phyloP scores from a whole-genome alignment of 64 coral and sea anemone species.

The Montipora sp. region DNA sequence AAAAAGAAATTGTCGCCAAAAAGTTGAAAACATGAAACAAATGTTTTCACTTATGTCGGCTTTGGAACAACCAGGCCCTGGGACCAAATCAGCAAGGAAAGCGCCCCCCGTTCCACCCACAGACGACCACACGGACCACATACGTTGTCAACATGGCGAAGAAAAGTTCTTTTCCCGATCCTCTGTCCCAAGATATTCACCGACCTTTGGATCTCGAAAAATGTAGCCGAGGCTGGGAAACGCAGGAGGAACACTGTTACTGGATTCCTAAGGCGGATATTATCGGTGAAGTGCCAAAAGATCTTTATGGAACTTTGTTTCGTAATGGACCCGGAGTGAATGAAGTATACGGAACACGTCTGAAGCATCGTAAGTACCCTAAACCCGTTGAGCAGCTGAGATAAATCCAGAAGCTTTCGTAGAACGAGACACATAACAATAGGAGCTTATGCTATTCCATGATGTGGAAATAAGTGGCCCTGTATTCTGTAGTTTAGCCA shows the following conservation, averaged over 20 bases:
- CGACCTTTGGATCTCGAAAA: constrained; percentile 58
- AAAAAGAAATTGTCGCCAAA: too few species aligned
- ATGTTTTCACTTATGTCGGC: too few species aligned
- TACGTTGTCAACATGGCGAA: not conserved
- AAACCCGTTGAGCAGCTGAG: too few species aligned
- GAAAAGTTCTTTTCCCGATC: not conserved
- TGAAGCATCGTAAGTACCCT: constrained; percentile 84
- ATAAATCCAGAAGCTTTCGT: too few species aligned
- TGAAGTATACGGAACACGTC: constrained; percentile 75
- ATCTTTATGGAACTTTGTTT: constrained; percentile 84
- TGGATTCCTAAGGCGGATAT: constrained; percentile 80
- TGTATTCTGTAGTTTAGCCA: too few species aligned
- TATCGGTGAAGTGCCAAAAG: constrained; percentile 79
- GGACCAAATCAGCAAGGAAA: too few species aligned
- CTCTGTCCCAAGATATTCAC: constrained; percentile 16
- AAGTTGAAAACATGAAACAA: too few species aligned
- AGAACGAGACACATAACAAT: too few species aligned
- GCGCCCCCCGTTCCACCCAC: not conserved
- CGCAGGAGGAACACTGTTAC: constrained; percentile 81
- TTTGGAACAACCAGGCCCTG: too few species aligned
- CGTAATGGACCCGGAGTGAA: constrained; percentile 85
- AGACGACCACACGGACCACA: not conserved
- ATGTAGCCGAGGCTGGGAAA: constrained; percentile 83
- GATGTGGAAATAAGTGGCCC: too few species aligned
- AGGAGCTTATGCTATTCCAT: too few species aligned